phyloP scores from a whole-genome alignment of 35 echinoderm and acorn worm genomes.

The Ophioderma brevispina region DNA sequence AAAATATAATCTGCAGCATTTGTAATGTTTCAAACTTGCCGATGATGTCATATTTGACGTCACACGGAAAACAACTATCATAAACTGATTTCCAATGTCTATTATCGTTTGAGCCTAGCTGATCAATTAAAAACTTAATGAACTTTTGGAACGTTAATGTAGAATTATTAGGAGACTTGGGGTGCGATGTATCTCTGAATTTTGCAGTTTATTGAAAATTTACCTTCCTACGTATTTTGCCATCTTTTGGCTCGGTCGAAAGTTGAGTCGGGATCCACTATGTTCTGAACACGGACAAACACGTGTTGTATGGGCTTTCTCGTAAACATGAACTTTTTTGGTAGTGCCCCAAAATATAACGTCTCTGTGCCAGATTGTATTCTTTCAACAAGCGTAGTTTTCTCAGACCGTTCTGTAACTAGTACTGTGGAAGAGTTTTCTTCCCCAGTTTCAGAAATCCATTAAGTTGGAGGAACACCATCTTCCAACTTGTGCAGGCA shows the following conservation, averaged over 20 bases:
- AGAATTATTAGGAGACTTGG: not conserved
- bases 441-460: conserved; percentile 40
- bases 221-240: conserved; percentile 59
- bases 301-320: conserved; percentile 83
- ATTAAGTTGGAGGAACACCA: conserved; percentile 74
- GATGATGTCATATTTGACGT: conserved; percentile 85
- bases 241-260: conserved; percentile 62
- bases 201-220: conserved; percentile 49
- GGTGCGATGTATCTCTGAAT: not conserved
- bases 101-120: conserved; percentile 73
- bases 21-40: conserved; percentile 91
- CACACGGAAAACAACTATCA: conserved; percentile 71
- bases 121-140: not conserved
- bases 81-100: conserved; percentile 53
- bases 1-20: conserved; percentile 73
- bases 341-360: conserved; percentile 63
- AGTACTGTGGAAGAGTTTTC: conserved; percentile 66
- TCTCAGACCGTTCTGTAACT: conserved; percentile 50
- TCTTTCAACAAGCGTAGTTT: conserved; percentile 50
- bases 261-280: conserved; percentile 72
- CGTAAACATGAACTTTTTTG: conserved; percentile 97
- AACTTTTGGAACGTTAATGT: conserved; percentile 56
- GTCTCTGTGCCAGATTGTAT: conserved; percentile 22
- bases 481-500: conserved; percentile 95
- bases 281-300: conserved; percentile 89